Evolutionary conservation across 53 echinoderm and acorn worm species (phyloP), one percentile per base, ranked within the genome.

Genomic region (Mesocentrotus franciscanus): DNA sequence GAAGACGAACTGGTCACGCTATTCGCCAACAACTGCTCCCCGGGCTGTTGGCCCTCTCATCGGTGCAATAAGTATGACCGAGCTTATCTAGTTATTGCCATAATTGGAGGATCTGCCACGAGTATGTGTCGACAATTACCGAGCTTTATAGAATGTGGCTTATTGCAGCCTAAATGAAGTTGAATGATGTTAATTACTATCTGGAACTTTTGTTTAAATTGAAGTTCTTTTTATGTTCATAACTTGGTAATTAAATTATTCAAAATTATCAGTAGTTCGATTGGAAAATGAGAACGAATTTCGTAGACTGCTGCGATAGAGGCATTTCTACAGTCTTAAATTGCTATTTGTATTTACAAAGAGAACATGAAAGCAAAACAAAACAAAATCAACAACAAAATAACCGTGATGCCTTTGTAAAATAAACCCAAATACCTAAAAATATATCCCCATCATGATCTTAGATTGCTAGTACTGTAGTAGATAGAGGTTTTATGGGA

Each of bases 21-120:
- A 81, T 81, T 18, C 36, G 42, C 36, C 17, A 76, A 42, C 81
- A 81, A 76, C 76, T 81, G 81, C 42, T 81, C 81, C 81, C 81
- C 39, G 8, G 81, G 18, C 81, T 81, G 81, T 81, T 81, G 20
- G 15, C 42, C 81, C 39, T 42, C 18, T 42, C 36, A 36, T 20
- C 39, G 18, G 42, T 16, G 16, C 36, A 18, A 18, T 10, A 39
- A 81, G 42, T 22, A 36, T 81, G 81, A 39, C 81, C 81, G 42
- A 81, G 81, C 81, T 81, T 81, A 81, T 39, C 42, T 42, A 17
- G 42, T 39, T 42, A 42, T 22, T 81, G 36, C 6, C 8, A 15
- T 81, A 81, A 81, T 81, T 81, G 81, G 17, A 81, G 39, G 22
- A 16, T 81, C 36, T 36, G 33, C 81, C 36, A 42, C 36, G 22